Conservation (phyloP, 2,113 vertebrate species). For the Hipposideros armiger region DNA sequence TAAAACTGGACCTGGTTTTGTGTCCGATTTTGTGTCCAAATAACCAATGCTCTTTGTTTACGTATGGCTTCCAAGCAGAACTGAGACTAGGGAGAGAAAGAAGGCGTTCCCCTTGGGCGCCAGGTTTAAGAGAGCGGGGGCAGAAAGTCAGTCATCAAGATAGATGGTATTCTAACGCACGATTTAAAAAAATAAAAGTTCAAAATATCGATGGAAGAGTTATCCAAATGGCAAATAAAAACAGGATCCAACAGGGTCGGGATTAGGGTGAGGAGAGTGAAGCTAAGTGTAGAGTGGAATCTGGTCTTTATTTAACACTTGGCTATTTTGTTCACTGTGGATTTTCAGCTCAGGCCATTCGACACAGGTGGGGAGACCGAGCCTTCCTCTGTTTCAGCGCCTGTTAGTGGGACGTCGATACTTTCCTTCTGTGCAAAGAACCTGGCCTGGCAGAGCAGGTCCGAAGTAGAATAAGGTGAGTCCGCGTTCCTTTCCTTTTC, state of each 20-base stretch:
- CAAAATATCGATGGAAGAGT: background rate
- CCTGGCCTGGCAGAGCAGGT: background rate
- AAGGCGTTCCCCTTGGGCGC: rapidly evolving
- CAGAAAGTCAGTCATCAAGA: background rate
- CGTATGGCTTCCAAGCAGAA: background rate
- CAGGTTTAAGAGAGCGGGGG: background rate
- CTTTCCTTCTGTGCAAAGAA: background rate
- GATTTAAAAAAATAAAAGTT: background rate
- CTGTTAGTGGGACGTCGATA: background rate
- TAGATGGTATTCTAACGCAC: background rate
- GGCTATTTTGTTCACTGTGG: rapidly evolving
- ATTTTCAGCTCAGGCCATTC: background rate
- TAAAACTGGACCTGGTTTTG: background rate
- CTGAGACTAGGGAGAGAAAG: background rate
- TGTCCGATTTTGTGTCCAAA: background rate
- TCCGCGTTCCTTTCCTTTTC: background rate
- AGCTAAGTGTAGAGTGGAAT: rapidly evolving
- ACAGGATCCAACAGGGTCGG: rapidly evolving
- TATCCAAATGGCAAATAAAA: background rate
- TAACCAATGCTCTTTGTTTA: background rate
- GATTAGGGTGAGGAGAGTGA: rapidly evolving
- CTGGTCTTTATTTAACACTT: background rate
- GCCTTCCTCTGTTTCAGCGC: background rate
- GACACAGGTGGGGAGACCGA: background rate
- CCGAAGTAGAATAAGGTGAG: rapidly evolving